Evolutionary conservation across 64 coral and sea anemone species (phyloP).

Genomic region (Dendrophyllia cribrosa): DNA sequence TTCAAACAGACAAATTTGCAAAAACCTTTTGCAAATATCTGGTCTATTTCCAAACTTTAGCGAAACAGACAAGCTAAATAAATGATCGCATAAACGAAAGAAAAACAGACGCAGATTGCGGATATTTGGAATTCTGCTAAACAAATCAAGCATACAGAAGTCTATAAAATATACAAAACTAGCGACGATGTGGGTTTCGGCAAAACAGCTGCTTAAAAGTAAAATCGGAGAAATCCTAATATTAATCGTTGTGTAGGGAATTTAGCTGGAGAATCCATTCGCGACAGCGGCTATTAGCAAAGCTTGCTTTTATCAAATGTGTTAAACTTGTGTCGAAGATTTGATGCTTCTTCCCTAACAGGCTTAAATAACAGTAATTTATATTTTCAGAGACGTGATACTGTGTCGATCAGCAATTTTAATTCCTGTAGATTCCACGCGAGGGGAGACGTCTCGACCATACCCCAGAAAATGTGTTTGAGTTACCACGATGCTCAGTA

Average conservation of each 20-base stretch:
- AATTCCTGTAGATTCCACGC: too few relatives aligned
- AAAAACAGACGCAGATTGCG: slow-evolving; percentile 28
- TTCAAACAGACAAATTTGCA: not conserved
- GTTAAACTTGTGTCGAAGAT: not conserved
- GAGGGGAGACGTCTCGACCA: not conserved
- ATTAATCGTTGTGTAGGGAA: too few relatives aligned
- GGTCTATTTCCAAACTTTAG: not conserved
- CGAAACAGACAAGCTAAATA: slow-evolving; percentile 32
- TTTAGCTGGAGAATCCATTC: too few relatives aligned
- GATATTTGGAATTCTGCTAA: slow-evolving; percentile 46
- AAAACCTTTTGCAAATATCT: not conserved
- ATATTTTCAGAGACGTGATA: not conserved
- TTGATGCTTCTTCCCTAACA: slow-evolving; percentile 7
- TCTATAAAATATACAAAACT: not conserved
- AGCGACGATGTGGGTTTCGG: not conserved
- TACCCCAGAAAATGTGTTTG: not conserved
- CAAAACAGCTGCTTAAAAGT: too few relatives aligned
- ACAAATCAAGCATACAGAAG: slow-evolving; percentile 10
- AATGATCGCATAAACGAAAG: not conserved
- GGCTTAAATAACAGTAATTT: not conserved
- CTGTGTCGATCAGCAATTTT: not conserved
- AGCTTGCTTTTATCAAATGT: not conserved
- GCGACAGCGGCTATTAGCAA: not conserved
- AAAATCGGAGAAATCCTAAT: too few relatives aligned
- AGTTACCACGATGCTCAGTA: too few relatives aligned